These are phyloP conservation scores for Eristalinus aeneus DNA, from an alignment of 2,888 invertebrate species.

Conservation along the genomic window DNA sequence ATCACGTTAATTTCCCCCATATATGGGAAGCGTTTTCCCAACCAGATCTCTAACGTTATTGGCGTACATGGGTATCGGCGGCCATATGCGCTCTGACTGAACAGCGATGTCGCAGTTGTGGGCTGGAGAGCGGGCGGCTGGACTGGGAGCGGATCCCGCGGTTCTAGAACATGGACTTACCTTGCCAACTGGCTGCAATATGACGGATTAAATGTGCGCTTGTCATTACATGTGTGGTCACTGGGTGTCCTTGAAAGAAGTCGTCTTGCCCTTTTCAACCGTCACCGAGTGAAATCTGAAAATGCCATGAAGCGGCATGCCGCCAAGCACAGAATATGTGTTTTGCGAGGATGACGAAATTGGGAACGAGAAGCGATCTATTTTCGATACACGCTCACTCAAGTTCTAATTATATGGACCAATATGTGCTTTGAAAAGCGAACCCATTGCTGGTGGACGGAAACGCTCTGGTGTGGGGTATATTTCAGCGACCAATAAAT, in stretches of 20 bases:
- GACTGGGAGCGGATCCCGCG: constrained; percentile 56
- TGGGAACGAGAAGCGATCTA: constrained; percentile 23
- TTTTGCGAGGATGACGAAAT: constrained; percentile 23
- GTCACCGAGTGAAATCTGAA: neutral
- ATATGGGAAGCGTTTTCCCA: constrained; percentile 76
- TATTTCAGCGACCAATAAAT: constrained; percentile 21
- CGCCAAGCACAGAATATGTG: neutral
- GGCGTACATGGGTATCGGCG: constrained; percentile 38
- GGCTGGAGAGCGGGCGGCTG: constrained; percentile 14
- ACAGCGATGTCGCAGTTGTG: neutral
- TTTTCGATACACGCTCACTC: constrained; percentile 52
- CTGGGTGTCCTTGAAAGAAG: constrained; percentile 52
- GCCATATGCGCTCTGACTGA: constrained; percentile 51
- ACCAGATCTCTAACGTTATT: constrained; percentile 73
- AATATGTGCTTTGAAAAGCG: constrained; percentile 12
- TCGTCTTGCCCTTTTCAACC: constrained; percentile 18
- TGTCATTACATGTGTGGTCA: constrained; percentile 31
- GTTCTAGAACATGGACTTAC: constrained; percentile 58
- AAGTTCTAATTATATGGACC: constrained; percentile 55
- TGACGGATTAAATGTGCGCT: constrained; percentile 50
- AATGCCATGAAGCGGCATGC: neutral
- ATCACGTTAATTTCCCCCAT: constrained; percentile 75
- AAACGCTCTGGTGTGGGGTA: constrained; percentile 8
- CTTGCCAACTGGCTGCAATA: constrained; percentile 35
- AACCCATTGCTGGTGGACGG: constrained; percentile 12